phyloP scores from a whole-genome alignment of 2,797 vertebrate species.

The Acanthurus tractus region DNA sequence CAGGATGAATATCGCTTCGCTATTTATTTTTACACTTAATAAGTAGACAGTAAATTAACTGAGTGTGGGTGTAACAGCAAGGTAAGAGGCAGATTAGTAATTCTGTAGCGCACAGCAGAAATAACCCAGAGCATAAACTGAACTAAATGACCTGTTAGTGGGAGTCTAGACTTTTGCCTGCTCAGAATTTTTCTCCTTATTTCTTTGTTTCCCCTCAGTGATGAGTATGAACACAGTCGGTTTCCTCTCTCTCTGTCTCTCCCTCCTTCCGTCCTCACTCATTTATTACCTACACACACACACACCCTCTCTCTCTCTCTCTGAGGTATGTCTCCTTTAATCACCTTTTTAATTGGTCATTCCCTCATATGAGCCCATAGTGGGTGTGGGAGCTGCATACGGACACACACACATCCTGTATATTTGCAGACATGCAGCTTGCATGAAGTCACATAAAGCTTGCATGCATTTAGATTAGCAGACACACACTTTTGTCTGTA shows the following conservation, averaged over 20 bases:
- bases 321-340: constrained; percentile 61
- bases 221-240: constrained; percentile 31
- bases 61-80: not conserved
- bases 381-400: constrained; percentile 40
- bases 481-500: constrained; percentile 32
- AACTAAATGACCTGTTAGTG: constrained; percentile 18
- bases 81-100: constrained; percentile 6
- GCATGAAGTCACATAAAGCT: constrained; percentile 24
- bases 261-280: not conserved
- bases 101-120: constrained; percentile 22
- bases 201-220: constrained; percentile 31
- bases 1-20: not conserved
- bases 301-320: not conserved
- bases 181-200: constrained; percentile 31
- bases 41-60: constrained; percentile 24
- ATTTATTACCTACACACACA: constrained; percentile 38
- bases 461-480: constrained; percentile 32
- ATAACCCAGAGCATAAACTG: constrained; percentile 20
- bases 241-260: constrained; percentile 8
- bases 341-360: constrained; percentile 73
- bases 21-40: not conserved
- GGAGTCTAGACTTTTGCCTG: constrained; percentile 2
- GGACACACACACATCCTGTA: constrained; percentile 13
- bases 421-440: constrained; percentile 1
- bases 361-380: constrained; percentile 60